These are phyloP conservation scores for Gallinago media DNA, from an alignment of 2,113 vertebrate species.

Conservation along the genomic window DNA sequence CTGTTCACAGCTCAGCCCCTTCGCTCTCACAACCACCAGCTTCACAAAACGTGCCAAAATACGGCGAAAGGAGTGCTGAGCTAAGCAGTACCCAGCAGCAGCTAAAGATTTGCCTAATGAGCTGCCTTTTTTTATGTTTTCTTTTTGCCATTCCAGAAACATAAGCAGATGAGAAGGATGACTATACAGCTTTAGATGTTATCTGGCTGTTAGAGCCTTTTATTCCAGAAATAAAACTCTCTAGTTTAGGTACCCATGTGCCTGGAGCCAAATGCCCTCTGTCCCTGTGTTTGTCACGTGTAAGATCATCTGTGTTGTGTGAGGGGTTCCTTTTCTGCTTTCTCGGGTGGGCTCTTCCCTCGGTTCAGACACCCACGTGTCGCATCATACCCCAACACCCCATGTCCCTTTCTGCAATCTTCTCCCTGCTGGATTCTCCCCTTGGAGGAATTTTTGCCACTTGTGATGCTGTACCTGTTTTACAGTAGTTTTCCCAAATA, in stretches of 20 bases:
- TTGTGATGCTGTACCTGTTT: accelerated
- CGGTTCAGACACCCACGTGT: neutral
- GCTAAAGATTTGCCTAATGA: neutral
- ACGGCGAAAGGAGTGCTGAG: neutral
- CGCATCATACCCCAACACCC: neutral
- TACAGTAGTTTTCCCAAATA: neutral
- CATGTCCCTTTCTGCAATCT: neutral
- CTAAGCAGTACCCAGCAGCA: neutral
- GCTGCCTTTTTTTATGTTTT: neutral
- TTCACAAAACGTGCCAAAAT: neutral
- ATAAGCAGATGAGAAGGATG: neutral
- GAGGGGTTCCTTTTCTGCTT: neutral
- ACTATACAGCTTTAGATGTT: neutral
- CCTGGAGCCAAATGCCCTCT: neutral
- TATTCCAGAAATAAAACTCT: neutral
- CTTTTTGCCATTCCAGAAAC: neutral
- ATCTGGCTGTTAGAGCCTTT: neutral
- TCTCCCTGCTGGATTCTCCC: neutral
- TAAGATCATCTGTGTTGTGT: neutral
- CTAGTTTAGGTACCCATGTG: neutral
- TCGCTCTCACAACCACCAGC: neutral
- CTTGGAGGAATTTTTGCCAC: neutral
- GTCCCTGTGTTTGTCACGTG: neutral
- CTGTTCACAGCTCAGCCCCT: neutral
- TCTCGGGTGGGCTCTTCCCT: neutral